These are phyloP conservation scores for Plemyria rubiginata DNA, from an alignment of 2,888 invertebrate species.

Conservation along the genomic window DNA sequence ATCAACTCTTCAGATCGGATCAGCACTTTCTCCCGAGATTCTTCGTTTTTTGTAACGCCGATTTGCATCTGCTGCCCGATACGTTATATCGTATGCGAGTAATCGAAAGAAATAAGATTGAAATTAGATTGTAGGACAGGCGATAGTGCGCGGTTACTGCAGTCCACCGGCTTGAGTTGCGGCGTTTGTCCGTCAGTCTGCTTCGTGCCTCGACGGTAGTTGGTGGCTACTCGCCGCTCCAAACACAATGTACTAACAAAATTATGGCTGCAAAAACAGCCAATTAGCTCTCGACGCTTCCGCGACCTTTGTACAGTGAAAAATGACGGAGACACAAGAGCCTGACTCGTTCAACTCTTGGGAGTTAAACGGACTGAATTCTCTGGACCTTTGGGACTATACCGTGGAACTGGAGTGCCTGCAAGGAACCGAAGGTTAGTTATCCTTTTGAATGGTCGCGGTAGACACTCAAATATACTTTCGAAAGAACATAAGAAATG, in stretches of 20 bases:
- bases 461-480: background rate
- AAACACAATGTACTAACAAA: slow-evolving; percentile 50
- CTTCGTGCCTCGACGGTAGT: slow-evolving; percentile 57
- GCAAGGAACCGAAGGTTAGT: slow-evolving; percentile 90
- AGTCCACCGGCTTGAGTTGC: slow-evolving; percentile 41
- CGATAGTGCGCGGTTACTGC: slow-evolving; percentile 67
- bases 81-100: slow-evolving; percentile 61
- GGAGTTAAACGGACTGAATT: slow-evolving; percentile 86
- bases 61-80: slow-evolving; percentile 50
- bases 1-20: slow-evolving; percentile 51
- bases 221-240: slow-evolving; percentile 51
- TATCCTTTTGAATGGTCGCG: background rate
- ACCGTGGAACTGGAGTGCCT: slow-evolving; percentile 93
- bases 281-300: slow-evolving; percentile 48
- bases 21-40: slow-evolving; percentile 64
- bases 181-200: slow-evolving; percentile 56
- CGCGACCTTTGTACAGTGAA: slow-evolving; percentile 62
- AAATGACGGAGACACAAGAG: slow-evolving; percentile 79
- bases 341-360: slow-evolving; percentile 79
- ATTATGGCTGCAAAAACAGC: slow-evolving; percentile 62
- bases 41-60: slow-evolving; percentile 58
- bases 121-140: slow-evolving; percentile 65
- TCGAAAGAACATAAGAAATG: no score
- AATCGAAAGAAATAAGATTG: slow-evolving; percentile 76
- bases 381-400: slow-evolving; percentile 94